Conservation (phyloP, 2,797 vertebrate species). For the Telmatherina bonti region DNA sequence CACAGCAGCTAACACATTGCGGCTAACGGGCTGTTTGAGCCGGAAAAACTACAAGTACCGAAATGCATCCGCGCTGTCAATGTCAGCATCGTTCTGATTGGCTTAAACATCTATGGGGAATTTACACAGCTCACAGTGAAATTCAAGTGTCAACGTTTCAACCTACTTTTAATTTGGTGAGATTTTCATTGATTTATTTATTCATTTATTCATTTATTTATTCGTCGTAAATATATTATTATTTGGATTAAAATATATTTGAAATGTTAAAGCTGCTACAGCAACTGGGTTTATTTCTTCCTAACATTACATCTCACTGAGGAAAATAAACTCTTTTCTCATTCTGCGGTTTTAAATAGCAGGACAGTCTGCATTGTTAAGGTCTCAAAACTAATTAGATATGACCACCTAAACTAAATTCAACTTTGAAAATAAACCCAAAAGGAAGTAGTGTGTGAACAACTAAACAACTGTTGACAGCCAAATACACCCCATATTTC, state of each 20-base stretch:
- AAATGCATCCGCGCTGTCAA: slow-evolving; percentile 69
- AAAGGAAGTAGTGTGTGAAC: neutral
- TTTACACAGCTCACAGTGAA: slow-evolving; percentile 18
- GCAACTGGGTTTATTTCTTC: neutral
- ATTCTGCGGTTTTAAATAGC: neutral
- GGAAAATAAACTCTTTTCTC: neutral
- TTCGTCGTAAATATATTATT: neutral
- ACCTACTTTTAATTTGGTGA: neutral
- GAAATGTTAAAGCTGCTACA: neutral
- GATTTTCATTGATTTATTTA: no score
- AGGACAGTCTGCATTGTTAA: neutral
- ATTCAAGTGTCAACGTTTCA: slow-evolving; percentile 13
- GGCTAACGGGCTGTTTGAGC: neutral
- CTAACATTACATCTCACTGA: neutral
- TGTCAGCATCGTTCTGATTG: slow-evolving; percentile 82
- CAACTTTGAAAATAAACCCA: no score
- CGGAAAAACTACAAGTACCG: slow-evolving; percentile 81
- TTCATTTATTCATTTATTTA: no score
- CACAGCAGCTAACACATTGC: neutral
- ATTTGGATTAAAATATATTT: neutral
- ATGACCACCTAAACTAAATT: no score
- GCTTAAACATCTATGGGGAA: slow-evolving; percentile 41
- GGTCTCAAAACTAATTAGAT: neutral
- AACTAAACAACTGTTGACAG: neutral
- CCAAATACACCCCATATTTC: neutral